These are phyloP conservation scores for Ptiloglossa arizonensis DNA, from an alignment of 1,140 invertebrate species.

Conservation along the genomic window DNA sequence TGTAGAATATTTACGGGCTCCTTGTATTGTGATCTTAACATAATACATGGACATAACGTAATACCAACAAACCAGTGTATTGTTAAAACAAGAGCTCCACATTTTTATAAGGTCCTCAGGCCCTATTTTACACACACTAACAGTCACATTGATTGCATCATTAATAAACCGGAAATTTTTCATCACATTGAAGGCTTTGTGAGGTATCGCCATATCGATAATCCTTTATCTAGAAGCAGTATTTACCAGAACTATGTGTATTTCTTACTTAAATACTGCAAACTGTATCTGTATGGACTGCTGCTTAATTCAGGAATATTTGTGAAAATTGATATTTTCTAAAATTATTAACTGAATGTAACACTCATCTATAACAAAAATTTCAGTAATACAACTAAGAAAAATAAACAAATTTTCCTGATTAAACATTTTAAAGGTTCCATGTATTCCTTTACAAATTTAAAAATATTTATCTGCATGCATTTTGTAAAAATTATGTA, in stretches of 20 bases:
- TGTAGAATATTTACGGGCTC: slow-evolving; percentile 80
- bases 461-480: slow-evolving; percentile 42
- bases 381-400: neutral
- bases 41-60: slow-evolving; percentile 76
- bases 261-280: neutral
- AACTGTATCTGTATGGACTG: slow-evolving; percentile 7
- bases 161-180: slow-evolving; percentile 75
- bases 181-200: slow-evolving; percentile 76
- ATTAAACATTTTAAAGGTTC: slow-evolving; percentile 10
- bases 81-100: slow-evolving; percentile 76
- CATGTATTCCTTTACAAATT: neutral
- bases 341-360: neutral
- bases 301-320: slow-evolving; percentile 31
- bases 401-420: slow-evolving; percentile 25
- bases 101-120: slow-evolving; percentile 76
- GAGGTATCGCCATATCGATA: slow-evolving; percentile 69
- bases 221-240: slow-evolving; percentile 38
- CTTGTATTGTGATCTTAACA: slow-evolving; percentile 79
- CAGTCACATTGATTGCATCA: slow-evolving; percentile 73
- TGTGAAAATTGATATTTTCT: neutral
- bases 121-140: slow-evolving; percentile 73
- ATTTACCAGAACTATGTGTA: slow-evolving; percentile 15
- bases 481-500: slow-evolving; percentile 17
- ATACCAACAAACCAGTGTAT: slow-evolving; percentile 79
- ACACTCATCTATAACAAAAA: neutral